These are phyloP conservation scores for Mixornis gularis DNA, from an alignment of 2,113 vertebrate species.

Conservation along the genomic window DNA sequence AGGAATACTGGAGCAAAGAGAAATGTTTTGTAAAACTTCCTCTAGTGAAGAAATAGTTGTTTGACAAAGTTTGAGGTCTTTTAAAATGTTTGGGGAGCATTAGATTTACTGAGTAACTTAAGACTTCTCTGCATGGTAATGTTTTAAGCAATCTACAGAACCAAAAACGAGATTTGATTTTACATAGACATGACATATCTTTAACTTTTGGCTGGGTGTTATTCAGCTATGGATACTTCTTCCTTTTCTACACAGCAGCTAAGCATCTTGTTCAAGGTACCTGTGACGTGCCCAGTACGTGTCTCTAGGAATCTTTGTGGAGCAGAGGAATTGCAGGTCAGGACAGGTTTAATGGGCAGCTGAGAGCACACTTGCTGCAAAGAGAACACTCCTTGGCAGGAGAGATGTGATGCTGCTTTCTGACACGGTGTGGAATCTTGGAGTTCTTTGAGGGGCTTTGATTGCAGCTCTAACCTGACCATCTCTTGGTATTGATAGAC, in stretches of 20 bases:
- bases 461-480: not conserved
- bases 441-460: not conserved
- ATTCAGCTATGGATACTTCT: not conserved
- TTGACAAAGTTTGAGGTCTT: not conserved
- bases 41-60: not conserved
- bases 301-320: not conserved
- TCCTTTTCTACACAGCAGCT: not conserved
- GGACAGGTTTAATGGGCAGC: not conserved
- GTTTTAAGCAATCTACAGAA: not conserved
- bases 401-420: not conserved
- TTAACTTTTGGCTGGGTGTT: not conserved
- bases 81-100: not conserved
- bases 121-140: not conserved
- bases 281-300: fast-evolving
- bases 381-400: not conserved
- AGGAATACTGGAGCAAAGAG: not conserved
- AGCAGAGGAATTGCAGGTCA: not conserved
- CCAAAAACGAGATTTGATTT: fast-evolving
- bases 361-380: not conserved
- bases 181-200: fast-evolving
- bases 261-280: not conserved
- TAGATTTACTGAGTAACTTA: not conserved
- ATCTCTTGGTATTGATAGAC: not conserved
- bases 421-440: fast-evolving
- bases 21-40: not conserved